Base-by-base conservation (phyloP, 1,140 invertebrate species). In the Anastrepha obliqua region DNA sequence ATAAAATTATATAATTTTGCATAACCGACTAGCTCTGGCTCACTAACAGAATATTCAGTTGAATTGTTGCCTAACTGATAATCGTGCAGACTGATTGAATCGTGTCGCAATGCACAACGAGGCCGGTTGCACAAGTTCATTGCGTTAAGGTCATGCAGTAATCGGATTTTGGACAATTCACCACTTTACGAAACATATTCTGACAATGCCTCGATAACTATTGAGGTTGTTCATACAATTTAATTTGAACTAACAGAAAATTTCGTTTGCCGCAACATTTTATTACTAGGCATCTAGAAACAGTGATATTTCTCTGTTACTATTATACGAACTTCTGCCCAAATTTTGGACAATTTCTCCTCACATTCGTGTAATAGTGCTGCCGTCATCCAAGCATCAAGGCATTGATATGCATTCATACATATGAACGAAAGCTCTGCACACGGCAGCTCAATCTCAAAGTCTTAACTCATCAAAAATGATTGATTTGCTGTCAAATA, bases 11-110 rank as follows among this genome's bases (percentile, higher is more conserved):
- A 81, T 55, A n/a, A 81, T 51, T 81, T 81, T 81, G 51, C 51
- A 51, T 55, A 81, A 81, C 74, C 11, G 17, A 81, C 74, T 55
- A 81, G 8, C 47, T 81, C 47, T 55, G 47, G 17, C 1, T n/a
- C 2, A 20, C n/a, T 55, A 13, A 55, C 74, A 42, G 7, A n/a
- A 81, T 81, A 44, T 81, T 81, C 74, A 81, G 47, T 81, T 81
- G 74, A 81, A 55, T 11, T 17, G 7, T 29, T 81, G 47, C 74
- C 74, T 81, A 81, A 81, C 74, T 81, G 74, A 81, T 81, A 81
- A 81, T 81, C 74, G 11, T 47, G 55, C 74, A 58, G 47, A 81
- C 55, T 81, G 74, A 55, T 81, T 81, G 47, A 47, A 20, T 7
- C 47, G 47, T 42, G 7, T 2, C n/a, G 47, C 8, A 81, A 81